Evolutionary conservation across 2,113 vertebrate genomes (phyloP), one percentile per base, ranked within the genome.

Genomic region (Passer domesticus): DNA sequence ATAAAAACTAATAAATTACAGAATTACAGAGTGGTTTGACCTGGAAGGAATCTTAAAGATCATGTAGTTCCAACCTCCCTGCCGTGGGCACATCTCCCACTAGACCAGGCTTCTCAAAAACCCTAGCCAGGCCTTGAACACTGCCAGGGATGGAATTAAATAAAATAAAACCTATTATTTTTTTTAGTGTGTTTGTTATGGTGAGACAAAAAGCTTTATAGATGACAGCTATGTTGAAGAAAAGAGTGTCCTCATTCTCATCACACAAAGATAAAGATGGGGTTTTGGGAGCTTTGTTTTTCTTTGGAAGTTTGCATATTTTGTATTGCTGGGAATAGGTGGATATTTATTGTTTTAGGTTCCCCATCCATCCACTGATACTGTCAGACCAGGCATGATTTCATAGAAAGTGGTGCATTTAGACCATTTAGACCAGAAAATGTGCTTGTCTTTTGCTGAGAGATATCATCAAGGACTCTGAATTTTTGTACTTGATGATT

Each of bases 271-370:
- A 22, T 15, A 50, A n/a, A 1, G 5, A 22, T 41, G 17, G 3
- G 4, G 0, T 0, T 75, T 59, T 35, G 56, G 16, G 15, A 20
- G 5, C 15, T 15, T 5, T 49, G 6, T 58, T 67, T 68, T 13
- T 59, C 25, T 72, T 39, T 67, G 33, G n/a, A 92, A 52, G 9
- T 56, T 58, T 23, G 24, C 9, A 73, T 39, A 28, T 23, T 11
- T 64, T 43, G 5, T 19, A 8, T 39, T 82, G 12, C 13, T 68
- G 33, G 8, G 43, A 77, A 35, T 41, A 67, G 24, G 7, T 35
- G 11, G 16, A 6, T 9, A 37, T 73, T 73, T 64, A 35, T 35
- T 83, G 19, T 35, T 79, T 73, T n/a, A 62, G 16, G 3, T 2
- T 41, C 14, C 7, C 4, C 12, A 2, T 59, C 10, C 27, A 27